These are phyloP conservation scores for Camponotus pennsylvanicus DNA, from an alignment of 1,140 invertebrate species.

Conservation along the genomic window DNA sequence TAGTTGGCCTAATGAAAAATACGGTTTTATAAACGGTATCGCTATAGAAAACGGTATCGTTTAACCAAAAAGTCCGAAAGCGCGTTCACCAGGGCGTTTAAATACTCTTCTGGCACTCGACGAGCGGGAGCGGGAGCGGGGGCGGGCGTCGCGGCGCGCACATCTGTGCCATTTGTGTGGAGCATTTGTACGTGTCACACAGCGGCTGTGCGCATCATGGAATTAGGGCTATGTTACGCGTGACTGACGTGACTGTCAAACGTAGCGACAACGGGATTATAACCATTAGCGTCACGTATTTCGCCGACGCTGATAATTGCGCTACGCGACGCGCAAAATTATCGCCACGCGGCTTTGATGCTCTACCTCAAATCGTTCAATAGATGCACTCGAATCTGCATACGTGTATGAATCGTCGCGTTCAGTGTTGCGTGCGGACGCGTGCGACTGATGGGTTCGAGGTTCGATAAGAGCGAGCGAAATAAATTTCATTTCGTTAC, in stretches of 20 bases:
- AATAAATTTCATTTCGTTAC: background rate
- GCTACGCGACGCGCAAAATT: constrained; percentile 60
- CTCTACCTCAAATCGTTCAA: constrained; percentile 48
- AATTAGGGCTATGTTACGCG: constrained; percentile 61
- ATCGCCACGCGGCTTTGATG: constrained; percentile 56
- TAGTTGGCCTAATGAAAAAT: constrained; percentile 18
- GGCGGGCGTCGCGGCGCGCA: background rate
- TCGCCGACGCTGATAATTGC: constrained; percentile 59
- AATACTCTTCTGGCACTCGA: constrained; percentile 21
- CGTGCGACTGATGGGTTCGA: background rate
- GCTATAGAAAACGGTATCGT: background rate
- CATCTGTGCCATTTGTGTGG: constrained; percentile 50
- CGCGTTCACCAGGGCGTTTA: constrained; percentile 23
- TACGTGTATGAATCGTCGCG: constrained; percentile 37
- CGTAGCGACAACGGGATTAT: constrained; percentile 63
- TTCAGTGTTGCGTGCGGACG: background rate
- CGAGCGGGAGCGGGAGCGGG: background rate
- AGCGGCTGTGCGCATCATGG: constrained; percentile 45
- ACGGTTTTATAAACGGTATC: constrained; percentile 30
- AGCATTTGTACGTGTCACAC: constrained; percentile 57
- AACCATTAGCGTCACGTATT: constrained; percentile 63
- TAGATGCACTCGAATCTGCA: constrained; percentile 43
- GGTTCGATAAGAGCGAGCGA: background rate
- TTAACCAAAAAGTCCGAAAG: constrained; percentile 1
- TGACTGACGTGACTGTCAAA: constrained; percentile 61